Base-by-base conservation (phyloP, 1,140 invertebrate genomes). In the Leptinotarsa defecta region DNA sequence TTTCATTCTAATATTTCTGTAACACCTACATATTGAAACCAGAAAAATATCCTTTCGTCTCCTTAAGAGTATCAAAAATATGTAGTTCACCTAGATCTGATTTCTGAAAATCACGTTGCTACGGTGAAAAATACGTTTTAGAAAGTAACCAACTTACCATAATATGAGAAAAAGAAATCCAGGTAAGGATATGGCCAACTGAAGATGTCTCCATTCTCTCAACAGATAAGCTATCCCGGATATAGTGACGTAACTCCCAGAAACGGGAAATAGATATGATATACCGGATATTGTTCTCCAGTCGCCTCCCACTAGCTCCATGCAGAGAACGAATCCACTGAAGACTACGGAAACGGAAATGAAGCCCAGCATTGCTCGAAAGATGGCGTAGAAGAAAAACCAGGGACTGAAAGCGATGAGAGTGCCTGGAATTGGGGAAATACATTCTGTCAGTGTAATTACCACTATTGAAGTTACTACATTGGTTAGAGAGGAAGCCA, bases 271-370 rank as follows among this genome's bases (percentile, higher is more conserved):
- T 80, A 92, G 88, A 85, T 92, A 93, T 78, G 91, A 92, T 65
- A 92, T 91, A 75, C 92, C 91, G 24, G 91, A 89, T 72, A 93
- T 90, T 1, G 91, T 92, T 27, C 92, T 87, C 92, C 92, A 93
- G 78, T 91, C 91, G 19, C 91, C 91, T 34, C 91, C 91, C n/a
- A 93, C 91, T 48, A 92, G 84, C 81, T 93, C 92, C 75, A 93
- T 91, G 48, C 91, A 89, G 76, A 93, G 84, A 17, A 94, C 92
- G 65, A 93, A 92, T 13, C 91, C 92, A 34, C 91, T 91, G 79
- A 92, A 92, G 3, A 92, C 91, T 22, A 92, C 91, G 8, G 91
- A 91, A 5, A 93, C 91, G 8, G 91, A 92, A 4, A 92, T 90
- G 57, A 94, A 87, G 0, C 92, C 92, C 76, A 93, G 87, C 0